Evolutionary conservation across 37 sponge, comb jelly and placozoan genomes (phyloP), one percentile per base, ranked within the genome.

Genomic region (Crambe crambe): DNA sequence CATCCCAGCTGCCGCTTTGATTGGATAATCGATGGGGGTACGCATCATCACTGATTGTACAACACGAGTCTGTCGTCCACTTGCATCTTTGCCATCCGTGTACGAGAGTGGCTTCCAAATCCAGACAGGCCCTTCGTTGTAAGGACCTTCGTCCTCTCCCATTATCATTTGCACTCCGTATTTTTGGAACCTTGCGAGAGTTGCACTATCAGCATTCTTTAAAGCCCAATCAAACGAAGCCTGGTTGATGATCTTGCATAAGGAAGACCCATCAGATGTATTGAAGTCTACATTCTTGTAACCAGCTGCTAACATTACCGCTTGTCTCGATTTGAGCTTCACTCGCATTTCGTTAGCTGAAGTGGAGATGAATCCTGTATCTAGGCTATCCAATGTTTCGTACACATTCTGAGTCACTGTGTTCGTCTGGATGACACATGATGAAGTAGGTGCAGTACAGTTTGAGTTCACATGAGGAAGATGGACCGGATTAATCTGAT

Each of bases 101-200:
- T 83, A 91, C 34, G 88, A 38, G 44, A 94, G 72, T 2, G 75
- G 58, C n/a, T 37, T 76, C 81, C 72, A 88, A 42, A 91, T 91
- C 91, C 91, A 94, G 61, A 84, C 43, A 34, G 95, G 95, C 10
- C 91, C 91, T 47, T 56, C 89, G 75, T 93, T 89, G 70, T 84
- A 94, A 3, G 95, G 91, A 0, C 95, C 95, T 70, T 73, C 70
- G 56, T 94, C 95, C 38, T 87, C 80, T 0, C 85, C 95, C 87
- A 94, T 87, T 0, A 87, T 80, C 80, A 87, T 81, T 27, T 77
- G 89, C 0, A 75, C 89, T n/a, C 95, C 95, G 36, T 59, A 80
- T 25, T 62, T 56, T 26, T 68, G 29, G 76, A 80, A 94, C 20
- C 95, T 76, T 25, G 78, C 58, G 26, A 87, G 62, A 23, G 95